A percentile compares a stretch with the other conserved stretches of the same genome.
phyloP scores from a whole-genome alignment of 2,113 vertebrate species.

The Eretmochelys imbricata region DNA sequence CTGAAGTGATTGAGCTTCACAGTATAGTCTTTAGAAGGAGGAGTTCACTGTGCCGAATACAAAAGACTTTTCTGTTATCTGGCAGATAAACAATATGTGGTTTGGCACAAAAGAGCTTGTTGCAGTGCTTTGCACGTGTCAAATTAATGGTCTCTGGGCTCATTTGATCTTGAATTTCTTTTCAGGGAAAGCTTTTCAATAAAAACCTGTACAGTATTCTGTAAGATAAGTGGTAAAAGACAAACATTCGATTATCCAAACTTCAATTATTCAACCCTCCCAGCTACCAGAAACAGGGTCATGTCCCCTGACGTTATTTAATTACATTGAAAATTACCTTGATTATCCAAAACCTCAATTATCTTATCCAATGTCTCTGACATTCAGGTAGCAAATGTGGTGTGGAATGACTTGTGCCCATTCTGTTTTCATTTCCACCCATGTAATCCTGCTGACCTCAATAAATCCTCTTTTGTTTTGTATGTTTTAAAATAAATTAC shows the following conservation, averaged over 20 bases:
- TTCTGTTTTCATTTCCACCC: not conserved
- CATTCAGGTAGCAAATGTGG: conserved; percentile 68
- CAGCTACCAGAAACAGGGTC: conserved; percentile 64
- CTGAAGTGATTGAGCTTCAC: not conserved
- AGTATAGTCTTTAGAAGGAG: not conserved
- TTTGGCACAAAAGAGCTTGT: conserved; percentile 38
- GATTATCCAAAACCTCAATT: conserved; percentile 66
- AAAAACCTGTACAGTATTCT: conserved; percentile 61
- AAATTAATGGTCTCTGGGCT: conserved; percentile 41
- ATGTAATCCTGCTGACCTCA: conserved; percentile 2
- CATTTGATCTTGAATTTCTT: conserved; percentile 58
- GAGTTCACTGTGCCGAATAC: conserved; percentile 17
- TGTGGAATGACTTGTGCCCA: not conserved
- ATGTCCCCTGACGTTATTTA: conserved; percentile 64
- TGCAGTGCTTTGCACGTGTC: not conserved
- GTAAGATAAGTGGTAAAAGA: conserved; percentile 64
- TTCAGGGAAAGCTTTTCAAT: conserved; percentile 72
- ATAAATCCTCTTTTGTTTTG: conserved; percentile 9
- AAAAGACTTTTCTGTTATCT: conserved; percentile 27
- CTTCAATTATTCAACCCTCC: conserved; percentile 47
- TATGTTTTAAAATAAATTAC: not conserved
- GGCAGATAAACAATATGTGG: not conserved
- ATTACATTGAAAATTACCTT: conserved; percentile 74
- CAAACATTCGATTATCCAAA: conserved; percentile 55
- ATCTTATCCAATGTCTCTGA: conserved; percentile 55